Conservation (phyloP, 2,797 vertebrate species). For the Rhadinocentrus ornatus region DNA sequence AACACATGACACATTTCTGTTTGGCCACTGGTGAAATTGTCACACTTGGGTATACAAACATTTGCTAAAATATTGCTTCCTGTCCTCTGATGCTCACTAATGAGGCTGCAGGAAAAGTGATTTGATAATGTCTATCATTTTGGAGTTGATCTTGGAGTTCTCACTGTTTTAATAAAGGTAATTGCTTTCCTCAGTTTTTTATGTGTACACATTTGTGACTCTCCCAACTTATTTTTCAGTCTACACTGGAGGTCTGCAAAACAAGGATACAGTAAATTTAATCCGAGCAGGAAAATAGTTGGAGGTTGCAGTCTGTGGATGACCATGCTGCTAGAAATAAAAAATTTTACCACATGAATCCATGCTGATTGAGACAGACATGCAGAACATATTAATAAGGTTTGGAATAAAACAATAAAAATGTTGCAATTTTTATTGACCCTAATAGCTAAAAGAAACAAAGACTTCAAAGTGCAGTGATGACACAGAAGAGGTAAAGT, state of each 20-base stretch:
- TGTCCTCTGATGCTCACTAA: slow-evolving; percentile 45
- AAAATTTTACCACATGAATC: slow-evolving; percentile 28
- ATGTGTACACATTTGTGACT: slow-evolving; percentile 32
- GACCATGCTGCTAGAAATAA: slow-evolving; percentile 16
- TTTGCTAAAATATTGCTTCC: slow-evolving; percentile 63
- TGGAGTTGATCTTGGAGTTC: slow-evolving; percentile 47
- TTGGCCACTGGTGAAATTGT: slow-evolving; percentile 57
- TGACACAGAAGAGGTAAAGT: slow-evolving; percentile 8
- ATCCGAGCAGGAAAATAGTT: not conserved
- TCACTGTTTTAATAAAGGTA: slow-evolving; percentile 41
- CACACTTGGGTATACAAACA: slow-evolving; percentile 58
- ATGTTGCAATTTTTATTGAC: not conserved
- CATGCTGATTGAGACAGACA: slow-evolving; percentile 4
- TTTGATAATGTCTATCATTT: slow-evolving; percentile 35
- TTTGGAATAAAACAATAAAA: slow-evolving; percentile 15
- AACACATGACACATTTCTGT: slow-evolving; percentile 57
- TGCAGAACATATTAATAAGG: slow-evolving; percentile 10
- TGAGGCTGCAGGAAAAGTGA: slow-evolving; percentile 50
- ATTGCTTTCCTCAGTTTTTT: slow-evolving; percentile 31
- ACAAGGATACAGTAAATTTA: not conserved
- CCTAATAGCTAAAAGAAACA: not conserved
- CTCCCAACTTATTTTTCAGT: slow-evolving; percentile 44
- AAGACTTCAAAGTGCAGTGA: not conserved
- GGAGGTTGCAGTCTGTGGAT: slow-evolving; percentile 6
- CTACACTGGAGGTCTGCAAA: slow-evolving; percentile 21